A percentile compares a stretch with the other conserved stretches of the same genome.
Evolutionary conservation across 2,888 invertebrate species (phyloP).

Genomic region (Linnaemya tessellans): DNA sequence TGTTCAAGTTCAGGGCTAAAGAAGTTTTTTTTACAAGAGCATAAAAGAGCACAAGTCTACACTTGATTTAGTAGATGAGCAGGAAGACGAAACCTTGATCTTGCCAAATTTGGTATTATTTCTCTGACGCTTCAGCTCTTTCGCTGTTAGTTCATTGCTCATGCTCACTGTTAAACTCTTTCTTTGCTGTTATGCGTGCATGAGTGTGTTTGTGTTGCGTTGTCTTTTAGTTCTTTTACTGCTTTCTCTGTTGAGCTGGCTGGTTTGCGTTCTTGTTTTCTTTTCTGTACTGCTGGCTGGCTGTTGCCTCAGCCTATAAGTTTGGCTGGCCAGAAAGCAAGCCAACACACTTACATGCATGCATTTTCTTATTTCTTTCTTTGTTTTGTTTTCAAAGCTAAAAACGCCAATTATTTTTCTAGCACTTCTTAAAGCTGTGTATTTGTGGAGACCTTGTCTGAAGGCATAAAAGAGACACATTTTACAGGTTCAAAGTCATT

Average conservation of each 20-base stretch:
- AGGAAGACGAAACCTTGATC: constrained; percentile 53
- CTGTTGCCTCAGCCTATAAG: constrained; percentile 17
- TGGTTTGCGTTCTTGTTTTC: constrained; percentile 15
- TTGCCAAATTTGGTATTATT: constrained; percentile 31
- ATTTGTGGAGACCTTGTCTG: constrained; percentile 79
- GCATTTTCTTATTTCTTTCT: background rate
- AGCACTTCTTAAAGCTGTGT: constrained; percentile 65
- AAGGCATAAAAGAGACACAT: constrained; percentile 84
- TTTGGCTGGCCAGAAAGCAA: constrained; percentile 11
- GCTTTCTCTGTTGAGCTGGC: constrained; percentile 51
- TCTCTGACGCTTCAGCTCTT: constrained; percentile 7
- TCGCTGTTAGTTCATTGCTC: constrained; percentile 25
- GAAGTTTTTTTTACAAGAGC: constrained; percentile 10
- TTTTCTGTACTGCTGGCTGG: background rate
- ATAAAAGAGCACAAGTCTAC: constrained; percentile 57
- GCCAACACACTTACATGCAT: background rate
- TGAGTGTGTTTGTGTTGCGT: background rate
- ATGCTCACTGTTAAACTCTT: constrained; percentile 7
- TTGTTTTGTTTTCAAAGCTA: background rate
- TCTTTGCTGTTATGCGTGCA: background rate
- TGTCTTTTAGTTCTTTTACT: constrained; percentile 25
- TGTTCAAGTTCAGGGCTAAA: constrained; percentile 69
- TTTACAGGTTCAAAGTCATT: constrained; percentile 83
- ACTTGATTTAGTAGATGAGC: constrained; percentile 3
- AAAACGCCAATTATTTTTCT: constrained; percentile 65